Percentiles rank a stretch among this genome's conserved stretches.
Evolutionary conservation across 1,140 invertebrate genomes (phyloP).

Genomic region (Amphibalanus amphitrite): DNA sequence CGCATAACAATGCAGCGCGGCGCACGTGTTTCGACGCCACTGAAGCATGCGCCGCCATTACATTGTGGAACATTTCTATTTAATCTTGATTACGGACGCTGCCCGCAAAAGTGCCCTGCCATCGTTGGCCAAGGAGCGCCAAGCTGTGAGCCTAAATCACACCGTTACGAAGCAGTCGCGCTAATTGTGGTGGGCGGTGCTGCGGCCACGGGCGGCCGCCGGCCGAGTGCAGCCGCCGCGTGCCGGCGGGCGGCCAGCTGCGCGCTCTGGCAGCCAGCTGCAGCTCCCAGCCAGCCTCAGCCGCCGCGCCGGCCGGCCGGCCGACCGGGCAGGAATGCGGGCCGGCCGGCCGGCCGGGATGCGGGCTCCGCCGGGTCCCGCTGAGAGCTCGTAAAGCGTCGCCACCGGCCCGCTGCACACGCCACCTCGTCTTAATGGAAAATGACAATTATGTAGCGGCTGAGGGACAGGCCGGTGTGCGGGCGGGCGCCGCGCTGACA

Average conservation of each 20-base stretch:
- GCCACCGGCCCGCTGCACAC: background rate
- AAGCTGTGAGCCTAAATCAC: background rate
- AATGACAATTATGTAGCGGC: background rate
- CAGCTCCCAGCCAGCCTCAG: background rate
- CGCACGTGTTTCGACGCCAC: background rate
- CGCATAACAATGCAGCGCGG: background rate
- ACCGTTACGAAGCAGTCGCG: background rate
- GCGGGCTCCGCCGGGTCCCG: no score
- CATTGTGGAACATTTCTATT: background rate
- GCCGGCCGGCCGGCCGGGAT: background rate
- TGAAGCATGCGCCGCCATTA: slow-evolving; percentile 1
- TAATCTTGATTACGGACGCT: background rate
- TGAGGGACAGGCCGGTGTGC: background rate
- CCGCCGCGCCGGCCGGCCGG: no score
- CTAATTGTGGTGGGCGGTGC: background rate
- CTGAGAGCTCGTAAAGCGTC: background rate
- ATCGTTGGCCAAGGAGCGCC: background rate
- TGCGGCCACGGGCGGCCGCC: no score
- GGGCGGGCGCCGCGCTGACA: background rate
- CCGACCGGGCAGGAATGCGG: background rate
- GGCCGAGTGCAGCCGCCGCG: no score
- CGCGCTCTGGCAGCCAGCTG: background rate
- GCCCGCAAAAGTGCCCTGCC: background rate
- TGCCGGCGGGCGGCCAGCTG: no score
- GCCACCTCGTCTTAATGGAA: background rate